These are phyloP conservation scores for Heliangelus exortis DNA, from an alignment of 2,797 vertebrate genomes.

Conservation along the genomic window DNA sequence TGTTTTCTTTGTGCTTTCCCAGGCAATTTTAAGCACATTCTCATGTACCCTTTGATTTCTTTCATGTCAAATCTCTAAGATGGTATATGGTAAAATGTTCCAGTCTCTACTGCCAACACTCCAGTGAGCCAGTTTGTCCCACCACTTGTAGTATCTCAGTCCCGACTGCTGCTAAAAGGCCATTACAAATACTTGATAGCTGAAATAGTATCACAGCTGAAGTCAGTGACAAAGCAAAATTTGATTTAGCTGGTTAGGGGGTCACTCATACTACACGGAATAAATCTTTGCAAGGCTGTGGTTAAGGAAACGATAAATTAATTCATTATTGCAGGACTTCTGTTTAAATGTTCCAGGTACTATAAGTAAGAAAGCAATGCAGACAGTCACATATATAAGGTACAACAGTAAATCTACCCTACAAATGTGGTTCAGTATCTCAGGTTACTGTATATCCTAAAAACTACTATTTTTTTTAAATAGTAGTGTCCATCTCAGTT, in stretches of 20 bases:
- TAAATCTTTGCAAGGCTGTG: neutral
- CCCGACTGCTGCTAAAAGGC: neutral
- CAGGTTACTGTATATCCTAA: neutral
- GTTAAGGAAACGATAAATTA: neutral
- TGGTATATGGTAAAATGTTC: neutral
- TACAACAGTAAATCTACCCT: neutral
- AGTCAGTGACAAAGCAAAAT: neutral
- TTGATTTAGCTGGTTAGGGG: neutral
- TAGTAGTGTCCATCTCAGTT: neutral
- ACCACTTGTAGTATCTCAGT: neutral
- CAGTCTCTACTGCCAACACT: neutral
- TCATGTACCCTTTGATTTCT: constrained; percentile 12
- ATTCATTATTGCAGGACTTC: neutral
- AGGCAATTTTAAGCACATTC: constrained; percentile 30
- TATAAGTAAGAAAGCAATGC: neutral
- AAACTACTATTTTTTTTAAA: neutral
- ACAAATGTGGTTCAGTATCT: neutral
- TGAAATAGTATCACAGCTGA: neutral
- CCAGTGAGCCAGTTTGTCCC: neutral
- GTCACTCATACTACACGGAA: neutral
- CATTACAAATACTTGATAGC: neutral
- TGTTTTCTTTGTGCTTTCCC: constrained; percentile 24
- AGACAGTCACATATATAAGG: accelerated
- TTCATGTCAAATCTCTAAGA: neutral
- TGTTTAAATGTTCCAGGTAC: neutral